These are phyloP conservation scores for Salvelinus namaycush DNA, from an alignment of 2,113 vertebrate genomes.

Conservation along the genomic window DNA sequence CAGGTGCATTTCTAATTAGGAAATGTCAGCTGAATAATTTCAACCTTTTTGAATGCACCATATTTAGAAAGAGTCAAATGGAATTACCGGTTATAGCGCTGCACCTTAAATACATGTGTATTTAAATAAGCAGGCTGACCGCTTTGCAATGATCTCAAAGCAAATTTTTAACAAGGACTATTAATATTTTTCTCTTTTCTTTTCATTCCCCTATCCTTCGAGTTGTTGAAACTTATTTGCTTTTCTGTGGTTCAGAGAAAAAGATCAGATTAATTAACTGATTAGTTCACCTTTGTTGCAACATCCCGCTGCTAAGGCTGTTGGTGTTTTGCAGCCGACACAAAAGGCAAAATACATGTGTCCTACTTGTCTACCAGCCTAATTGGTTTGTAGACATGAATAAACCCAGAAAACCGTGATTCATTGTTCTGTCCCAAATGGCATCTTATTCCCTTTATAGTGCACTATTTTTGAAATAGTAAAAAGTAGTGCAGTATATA, in stretches of 20 bases:
- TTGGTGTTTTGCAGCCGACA: conserved; percentile 3
- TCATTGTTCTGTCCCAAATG: too few species aligned
- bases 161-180: neutral
- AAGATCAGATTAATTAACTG: conserved; percentile 50
- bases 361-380: conserved; percentile 42
- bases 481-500: neutral
- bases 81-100: too few species aligned
- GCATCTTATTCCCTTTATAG: too few species aligned
- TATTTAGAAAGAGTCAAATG: too few species aligned
- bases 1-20: too few species aligned
- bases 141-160: conserved; percentile 21
- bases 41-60: too few species aligned
- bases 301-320: conserved; percentile 9
- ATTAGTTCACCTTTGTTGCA: conserved; percentile 42
- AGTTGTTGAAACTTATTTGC: too few species aligned
- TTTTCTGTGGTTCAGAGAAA: conserved; percentile 13
- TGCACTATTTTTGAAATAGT: too few species aligned
- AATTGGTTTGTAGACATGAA: conserved; percentile 38
- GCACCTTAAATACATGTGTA: neutral
- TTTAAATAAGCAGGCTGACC: conserved; percentile 4
- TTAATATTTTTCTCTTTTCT: neutral
- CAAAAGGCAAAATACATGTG: conserved; percentile 10
- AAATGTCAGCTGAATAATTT: too few species aligned
- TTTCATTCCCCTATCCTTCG: neutral
- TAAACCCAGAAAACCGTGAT: neutral